A percentile compares a stretch with the other conserved stretches of the same genome.
Evolutionary conservation across 2,888 invertebrate genomes (phyloP).

Genomic region (Tanytarsus gracilentus): DNA sequence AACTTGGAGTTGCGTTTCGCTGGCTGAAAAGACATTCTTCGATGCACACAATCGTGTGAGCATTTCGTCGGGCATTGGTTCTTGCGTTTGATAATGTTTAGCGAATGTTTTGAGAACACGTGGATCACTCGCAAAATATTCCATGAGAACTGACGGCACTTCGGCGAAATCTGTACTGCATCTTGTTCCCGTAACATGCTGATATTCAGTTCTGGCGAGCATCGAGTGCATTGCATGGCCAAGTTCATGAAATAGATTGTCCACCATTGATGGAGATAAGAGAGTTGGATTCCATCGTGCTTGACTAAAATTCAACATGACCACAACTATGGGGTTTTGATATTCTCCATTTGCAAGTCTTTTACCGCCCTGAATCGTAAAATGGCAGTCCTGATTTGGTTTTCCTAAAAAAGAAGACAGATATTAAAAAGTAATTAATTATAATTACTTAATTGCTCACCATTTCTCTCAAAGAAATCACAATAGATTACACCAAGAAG

Average conservation of each 20-base stretch:
- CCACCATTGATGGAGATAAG: conserved; percentile 74
- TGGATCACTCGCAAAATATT: conserved; percentile 88
- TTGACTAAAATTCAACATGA: conserved; percentile 78
- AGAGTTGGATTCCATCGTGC: conserved; percentile 71
- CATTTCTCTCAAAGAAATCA: conserved; percentile 83
- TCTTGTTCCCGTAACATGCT: conserved; percentile 95
- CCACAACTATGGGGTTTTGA: conserved; percentile 85
- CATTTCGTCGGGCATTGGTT: conserved; percentile 71
- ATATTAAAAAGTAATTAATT: too few relatives aligned
- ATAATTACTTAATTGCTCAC: too few relatives aligned
- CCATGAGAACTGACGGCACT: conserved; percentile 98
- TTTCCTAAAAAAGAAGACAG: too few relatives aligned
- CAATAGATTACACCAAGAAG: conserved; percentile 91
- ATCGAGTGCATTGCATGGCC: conserved; percentile 99
- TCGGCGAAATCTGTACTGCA: conserved; percentile 98
- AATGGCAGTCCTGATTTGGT: conserved; percentile 96
- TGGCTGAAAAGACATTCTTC: conserved; percentile 78
- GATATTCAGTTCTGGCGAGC: conserved; percentile 89
- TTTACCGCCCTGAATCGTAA: conserved; percentile 93
- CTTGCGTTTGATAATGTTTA: conserved; percentile 80
- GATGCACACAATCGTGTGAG: conserved; percentile 71
- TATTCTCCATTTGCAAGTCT: conserved; percentile 66
- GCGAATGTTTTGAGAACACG: conserved; percentile 78
- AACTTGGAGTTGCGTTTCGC: conserved; percentile 80
- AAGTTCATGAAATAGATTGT: conserved; percentile 97